Evolutionary conservation across 2,797 vertebrate species (phyloP).

Genomic region (Onychomys leucogaster): DNA sequence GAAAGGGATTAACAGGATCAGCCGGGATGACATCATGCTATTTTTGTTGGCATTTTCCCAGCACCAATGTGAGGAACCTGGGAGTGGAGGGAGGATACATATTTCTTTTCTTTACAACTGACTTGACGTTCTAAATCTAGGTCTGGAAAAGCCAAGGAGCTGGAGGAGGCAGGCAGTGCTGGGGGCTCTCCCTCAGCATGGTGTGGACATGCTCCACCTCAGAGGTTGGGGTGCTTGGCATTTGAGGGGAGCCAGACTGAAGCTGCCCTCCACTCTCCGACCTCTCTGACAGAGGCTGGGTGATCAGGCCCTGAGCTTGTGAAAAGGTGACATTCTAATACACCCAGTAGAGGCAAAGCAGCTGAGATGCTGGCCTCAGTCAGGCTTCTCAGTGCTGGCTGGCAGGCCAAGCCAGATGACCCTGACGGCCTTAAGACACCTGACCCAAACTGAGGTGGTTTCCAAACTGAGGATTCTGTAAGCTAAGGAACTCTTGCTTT

Average conservation of each 20-base stretch:
- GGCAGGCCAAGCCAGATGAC: neutral
- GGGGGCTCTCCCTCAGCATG: neutral
- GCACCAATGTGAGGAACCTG: conserved; percentile 61
- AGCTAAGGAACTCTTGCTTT: neutral
- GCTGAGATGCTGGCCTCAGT: neutral
- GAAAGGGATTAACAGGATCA: conserved; percentile 80
- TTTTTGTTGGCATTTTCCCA: conserved; percentile 77
- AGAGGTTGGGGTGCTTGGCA: neutral
- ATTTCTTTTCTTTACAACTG: conserved; percentile 43
- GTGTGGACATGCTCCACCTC: neutral
- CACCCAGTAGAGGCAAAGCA: neutral
- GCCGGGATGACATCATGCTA: conserved; percentile 76
- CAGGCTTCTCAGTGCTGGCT: neutral
- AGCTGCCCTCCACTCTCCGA: neutral
- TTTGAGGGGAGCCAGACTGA: accelerated
- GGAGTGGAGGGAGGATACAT: conserved; percentile 23
- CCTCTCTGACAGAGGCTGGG: neutral
- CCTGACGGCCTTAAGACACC: neutral
- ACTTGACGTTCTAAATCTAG: conserved; percentile 31
- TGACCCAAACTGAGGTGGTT: neutral
- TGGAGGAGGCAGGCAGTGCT: neutral
- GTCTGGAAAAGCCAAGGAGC: conserved; percentile 35
- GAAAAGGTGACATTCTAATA: neutral
- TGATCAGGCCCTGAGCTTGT: neutral
- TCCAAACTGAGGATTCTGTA: neutral